Evolutionary conservation across 2,888 invertebrate species (phyloP), one percentile per base, ranked within the genome.

Genomic region (Aspidiotus rigidus): DNA sequence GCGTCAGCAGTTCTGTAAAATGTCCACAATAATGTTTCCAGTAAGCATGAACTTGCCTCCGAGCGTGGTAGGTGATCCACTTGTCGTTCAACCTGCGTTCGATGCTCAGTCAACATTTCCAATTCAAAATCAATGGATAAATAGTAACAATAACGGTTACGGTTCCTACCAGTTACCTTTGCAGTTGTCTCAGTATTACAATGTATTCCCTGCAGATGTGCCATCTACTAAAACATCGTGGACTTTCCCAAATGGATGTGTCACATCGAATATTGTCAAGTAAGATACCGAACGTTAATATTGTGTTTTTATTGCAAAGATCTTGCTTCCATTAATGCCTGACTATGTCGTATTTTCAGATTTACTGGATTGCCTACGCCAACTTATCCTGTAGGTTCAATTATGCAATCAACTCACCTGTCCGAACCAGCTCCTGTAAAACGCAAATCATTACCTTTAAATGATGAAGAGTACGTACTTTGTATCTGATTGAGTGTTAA

Each of bases 181-280:
- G 17, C 67, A 67, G 44, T 39, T 67, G 67, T 67, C 67, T 6
- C 67, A 67, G 53, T 67, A 67, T 53, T 67, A 67, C 16, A 67
- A 67, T 40, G 67, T 67, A 59, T 67, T 67, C 28, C 67, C 67
- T 2, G 28, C 28, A 3, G 67, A 67, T 39, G 67, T 60, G 7
- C 67, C 67, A 44, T 59, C 60, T 8, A 67, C 67, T 5, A 67
- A 60, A 56, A 67, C 67, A 13, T 67, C 67, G 1, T 67, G 67
- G 67, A 67, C 67, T 17, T 67, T 67, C 53, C 67, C 67, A 1
- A 67, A 67, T 40, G 67, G 67, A 28, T 67, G 67, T 59, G 67
- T 67, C 10, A 67, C 67, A 28, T 67, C 67, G 6, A 67, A 60
- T 60, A 67, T 67, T 42, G 67, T 67, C n/a, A 59, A 60, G 67